Evolutionary conservation across 2,888 invertebrate genomes (phyloP), one percentile per base, ranked within the genome.

Genomic region (Pterobdella sp.): DNA sequence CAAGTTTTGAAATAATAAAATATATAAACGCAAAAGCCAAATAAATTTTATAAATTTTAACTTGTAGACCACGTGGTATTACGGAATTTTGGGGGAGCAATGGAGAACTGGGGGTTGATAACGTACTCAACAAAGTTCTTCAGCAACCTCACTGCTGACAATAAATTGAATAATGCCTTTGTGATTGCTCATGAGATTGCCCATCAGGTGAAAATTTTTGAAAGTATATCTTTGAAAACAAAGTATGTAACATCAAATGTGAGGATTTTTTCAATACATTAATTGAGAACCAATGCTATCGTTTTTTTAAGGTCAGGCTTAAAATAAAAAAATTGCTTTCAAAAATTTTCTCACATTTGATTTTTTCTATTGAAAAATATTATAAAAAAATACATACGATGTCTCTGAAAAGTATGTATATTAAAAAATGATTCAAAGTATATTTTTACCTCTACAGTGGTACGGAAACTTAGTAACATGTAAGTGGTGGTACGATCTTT

Each of bases 41-140:
- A n/a, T n/a, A n/a, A n/a, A n/a, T n/a, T n/a, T n/a, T n/a, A n/a
- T n/a, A n/a, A n/a, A n/a, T n/a, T n/a, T n/a, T 42, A 7, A 42
- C 42, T 18, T 1, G 14, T 69, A 76, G 76, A 76, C 42, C 76
- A 76, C 70, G 68, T 73, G 29, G 69, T 67, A 22, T 31, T 76
- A 10, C 74, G 71, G 7, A 72, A 31, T n/a, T 74, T 71, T 36
- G 72, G 73, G 18, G 76, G 76, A 0, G 76, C 75, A 31, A 75
- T 75, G 75, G 75, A 75, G 56, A 74, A 74, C 68, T 74, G 74
- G 75, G 75, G 75, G 10, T 71, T 74, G 32, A 74, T 75, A n/a
- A 71, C 71, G 1, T 75, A 75, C 67, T 64, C 69, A 18, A 70
- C 72, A 52, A 29, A 52, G 29, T 67, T 60, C 36, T 64, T 64